phyloP scores from a whole-genome alignment of 2,113 vertebrate species.

The Lycaon pictus region DNA sequence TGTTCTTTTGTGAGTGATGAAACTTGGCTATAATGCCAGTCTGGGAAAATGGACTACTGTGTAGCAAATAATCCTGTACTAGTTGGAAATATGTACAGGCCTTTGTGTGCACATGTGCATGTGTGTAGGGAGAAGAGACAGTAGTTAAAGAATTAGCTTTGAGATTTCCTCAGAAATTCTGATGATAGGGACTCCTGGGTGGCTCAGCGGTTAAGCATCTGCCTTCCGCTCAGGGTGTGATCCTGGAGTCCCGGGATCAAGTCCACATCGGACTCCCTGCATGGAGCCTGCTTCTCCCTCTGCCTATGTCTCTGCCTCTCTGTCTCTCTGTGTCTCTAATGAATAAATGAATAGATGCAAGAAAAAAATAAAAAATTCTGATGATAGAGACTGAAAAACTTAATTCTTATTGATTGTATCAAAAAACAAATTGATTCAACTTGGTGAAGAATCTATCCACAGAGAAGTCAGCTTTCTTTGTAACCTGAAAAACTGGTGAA shows the following conservation, averaged over 20 bases:
- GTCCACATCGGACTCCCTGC: too few relatives aligned
- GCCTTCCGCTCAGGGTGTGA: too few relatives aligned
- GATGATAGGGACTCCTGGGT: not conserved
- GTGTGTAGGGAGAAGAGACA: slow-evolving; percentile 24
- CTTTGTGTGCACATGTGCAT: not conserved
- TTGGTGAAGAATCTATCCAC: slow-evolving; percentile 64
- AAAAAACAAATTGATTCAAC: slow-evolving; percentile 52
- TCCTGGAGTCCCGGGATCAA: too few relatives aligned
- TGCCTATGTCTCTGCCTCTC: too few relatives aligned
- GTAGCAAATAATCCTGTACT: slow-evolving; percentile 54
- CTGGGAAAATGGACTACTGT: slow-evolving; percentile 49
- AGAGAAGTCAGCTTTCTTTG: slow-evolving; percentile 51
- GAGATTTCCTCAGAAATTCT: slow-evolving; percentile 43
- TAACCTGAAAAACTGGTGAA: slow-evolving; percentile 62
- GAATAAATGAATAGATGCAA: too few relatives aligned
- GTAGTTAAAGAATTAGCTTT: slow-evolving; percentile 57
- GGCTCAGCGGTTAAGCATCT: too few relatives aligned
- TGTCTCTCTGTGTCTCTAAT: too few relatives aligned
- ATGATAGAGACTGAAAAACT: slow-evolving; percentile 12
- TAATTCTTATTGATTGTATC: slow-evolving; percentile 54
- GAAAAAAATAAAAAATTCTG: not conserved
- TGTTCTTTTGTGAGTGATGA: slow-evolving; percentile 26
- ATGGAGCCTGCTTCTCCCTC: too few relatives aligned
- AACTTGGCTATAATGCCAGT: slow-evolving; percentile 50
- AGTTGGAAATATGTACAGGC: slow-evolving; percentile 39